These are phyloP conservation scores for Anastatus disparis DNA, from an alignment of 1,140 invertebrate genomes.

Conservation along the genomic window DNA sequence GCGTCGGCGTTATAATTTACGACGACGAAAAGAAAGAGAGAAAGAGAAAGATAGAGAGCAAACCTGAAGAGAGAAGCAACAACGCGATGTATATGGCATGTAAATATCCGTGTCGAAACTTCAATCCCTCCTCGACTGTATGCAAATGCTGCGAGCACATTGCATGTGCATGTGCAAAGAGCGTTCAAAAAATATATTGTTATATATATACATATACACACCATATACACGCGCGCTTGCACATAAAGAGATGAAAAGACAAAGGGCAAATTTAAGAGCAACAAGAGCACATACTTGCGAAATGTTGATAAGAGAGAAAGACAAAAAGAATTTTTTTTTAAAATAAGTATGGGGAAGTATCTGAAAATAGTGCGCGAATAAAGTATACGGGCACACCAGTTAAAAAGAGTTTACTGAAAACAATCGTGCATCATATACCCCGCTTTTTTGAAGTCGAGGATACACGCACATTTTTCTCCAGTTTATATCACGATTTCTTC, in stretches of 20 bases:
- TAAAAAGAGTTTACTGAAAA: slow-evolving; percentile 5
- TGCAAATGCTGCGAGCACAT: slow-evolving; percentile 8
- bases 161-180: neutral
- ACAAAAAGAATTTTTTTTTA: no score
- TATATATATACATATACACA: no score
- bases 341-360: no score
- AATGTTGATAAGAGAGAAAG: no score
- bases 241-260: neutral
- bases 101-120: slow-evolving; percentile 31
- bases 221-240: no score
- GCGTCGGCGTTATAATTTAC: slow-evolving; percentile 19
- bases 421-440: neutral
- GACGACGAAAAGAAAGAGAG: neutral
- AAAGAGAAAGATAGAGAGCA: no score
- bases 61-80: no score
- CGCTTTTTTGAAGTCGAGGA: neutral
- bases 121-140: slow-evolving; percentile 26
- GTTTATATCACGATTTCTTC: neutral
- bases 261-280: no score
- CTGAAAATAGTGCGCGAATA: no score
- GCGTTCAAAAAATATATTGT: neutral
- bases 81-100: slow-evolving; percentile 11
- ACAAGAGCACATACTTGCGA: no score
- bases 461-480: neutral
- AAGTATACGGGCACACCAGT: neutral